Evolutionary conservation across 2,113 vertebrate genomes (phyloP).

Genomic region (Columba livia): DNA sequence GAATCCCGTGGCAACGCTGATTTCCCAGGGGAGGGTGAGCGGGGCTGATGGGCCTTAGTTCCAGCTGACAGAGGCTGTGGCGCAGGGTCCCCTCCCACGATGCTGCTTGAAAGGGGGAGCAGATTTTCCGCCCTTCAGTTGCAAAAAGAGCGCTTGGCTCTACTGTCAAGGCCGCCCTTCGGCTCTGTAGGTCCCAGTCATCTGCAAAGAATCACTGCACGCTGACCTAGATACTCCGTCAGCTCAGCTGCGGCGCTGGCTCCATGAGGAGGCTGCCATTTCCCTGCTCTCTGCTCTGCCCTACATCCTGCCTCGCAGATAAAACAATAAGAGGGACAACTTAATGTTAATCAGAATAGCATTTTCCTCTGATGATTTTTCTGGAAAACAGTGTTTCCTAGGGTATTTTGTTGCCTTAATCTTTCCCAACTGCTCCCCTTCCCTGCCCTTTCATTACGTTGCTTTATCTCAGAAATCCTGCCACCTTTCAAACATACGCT

Average conservation of each 20-base stretch:
- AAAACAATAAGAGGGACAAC: neutral
- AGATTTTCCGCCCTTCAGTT: neutral
- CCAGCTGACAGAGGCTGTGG: neutral
- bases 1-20: constrained; percentile 21
- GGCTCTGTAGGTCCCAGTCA: neutral
- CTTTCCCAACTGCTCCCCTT: neutral
- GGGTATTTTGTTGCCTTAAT: constrained; percentile 9
- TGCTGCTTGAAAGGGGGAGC: neutral
- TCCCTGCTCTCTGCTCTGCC: constrained; percentile 24
- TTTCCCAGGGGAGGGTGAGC: neutral
- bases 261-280: neutral
- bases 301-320: neutral
- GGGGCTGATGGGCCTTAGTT: neutral
- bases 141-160: neutral
- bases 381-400: constrained; percentile 17
- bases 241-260: neutral
- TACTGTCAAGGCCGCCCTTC: neutral
- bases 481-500: neutral
- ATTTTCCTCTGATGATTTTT: neutral
- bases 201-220: neutral
- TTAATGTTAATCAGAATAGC: neutral
- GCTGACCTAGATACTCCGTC: constrained; percentile 38
- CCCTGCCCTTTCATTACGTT: neutral
- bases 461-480: neutral
- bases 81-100: neutral